These are phyloP conservation scores for Nemapogon koenigi DNA, from an alignment of 2,888 invertebrate genomes.

Conservation along the genomic window DNA sequence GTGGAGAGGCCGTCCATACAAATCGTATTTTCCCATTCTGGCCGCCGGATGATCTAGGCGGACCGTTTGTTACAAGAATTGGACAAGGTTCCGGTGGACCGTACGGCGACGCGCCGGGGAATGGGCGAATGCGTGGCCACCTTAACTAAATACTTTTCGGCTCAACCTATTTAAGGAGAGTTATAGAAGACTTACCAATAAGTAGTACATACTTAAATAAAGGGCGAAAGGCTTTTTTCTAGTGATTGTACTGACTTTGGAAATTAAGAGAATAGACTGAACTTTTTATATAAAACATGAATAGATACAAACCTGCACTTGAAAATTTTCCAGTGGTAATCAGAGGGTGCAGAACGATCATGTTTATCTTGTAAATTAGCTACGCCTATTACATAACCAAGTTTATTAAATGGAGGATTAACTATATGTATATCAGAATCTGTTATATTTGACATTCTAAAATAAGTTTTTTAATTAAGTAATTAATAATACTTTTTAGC, in stretches of 20 bases:
- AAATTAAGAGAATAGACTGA: background rate
- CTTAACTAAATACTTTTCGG: too few species aligned
- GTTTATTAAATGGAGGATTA: constrained; percentile 16
- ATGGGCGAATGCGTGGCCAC: too few species aligned
- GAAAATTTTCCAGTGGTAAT: constrained; percentile 54
- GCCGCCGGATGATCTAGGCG: too few species aligned
- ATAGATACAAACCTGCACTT: constrained; percentile 40
- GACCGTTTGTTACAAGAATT: too few species aligned
- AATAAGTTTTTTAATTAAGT: too few species aligned
- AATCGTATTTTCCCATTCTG: too few species aligned
- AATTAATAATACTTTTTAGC: too few species aligned
- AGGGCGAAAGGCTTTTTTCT: background rate
- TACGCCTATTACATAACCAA: constrained; percentile 38
- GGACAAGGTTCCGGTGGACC: too few species aligned
- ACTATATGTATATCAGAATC: constrained; percentile 1
- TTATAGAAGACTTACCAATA: too few species aligned
- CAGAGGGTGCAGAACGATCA: constrained; percentile 50
- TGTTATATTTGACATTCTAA: too few species aligned
- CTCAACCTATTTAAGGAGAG: background rate
- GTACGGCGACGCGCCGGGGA: too few species aligned
- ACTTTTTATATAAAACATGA: background rate
- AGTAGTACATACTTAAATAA: background rate
- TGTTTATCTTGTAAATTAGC: constrained; percentile 48
- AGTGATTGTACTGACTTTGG: background rate
- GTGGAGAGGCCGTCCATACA: too few species aligned